phyloP scores from a whole-genome alignment of 2,797 vertebrate species.

The Ataeniobius toweri region DNA sequence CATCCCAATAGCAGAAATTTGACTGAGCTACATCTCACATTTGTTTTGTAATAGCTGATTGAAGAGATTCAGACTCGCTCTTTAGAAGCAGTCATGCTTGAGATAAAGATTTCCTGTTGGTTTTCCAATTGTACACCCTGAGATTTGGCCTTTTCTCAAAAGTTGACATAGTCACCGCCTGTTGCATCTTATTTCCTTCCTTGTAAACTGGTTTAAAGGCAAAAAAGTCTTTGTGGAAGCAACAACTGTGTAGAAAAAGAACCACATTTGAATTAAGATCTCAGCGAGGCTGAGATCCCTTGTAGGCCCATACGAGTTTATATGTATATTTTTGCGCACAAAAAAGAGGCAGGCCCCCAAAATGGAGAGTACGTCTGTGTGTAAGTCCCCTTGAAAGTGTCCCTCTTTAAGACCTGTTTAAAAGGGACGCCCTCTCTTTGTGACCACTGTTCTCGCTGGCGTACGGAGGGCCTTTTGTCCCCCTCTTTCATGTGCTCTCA shows the following conservation, averaged over 20 bases:
- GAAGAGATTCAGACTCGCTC: conserved; percentile 51
- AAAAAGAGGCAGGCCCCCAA: conserved; percentile 67
- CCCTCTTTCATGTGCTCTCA: conserved; percentile 82
- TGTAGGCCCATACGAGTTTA: conserved; percentile 72
- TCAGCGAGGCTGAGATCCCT: conserved; percentile 67
- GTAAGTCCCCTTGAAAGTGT: conserved; percentile 83
- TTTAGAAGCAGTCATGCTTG: conserved; percentile 43
- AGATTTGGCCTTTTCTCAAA: conserved; percentile 27
- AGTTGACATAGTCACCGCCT: conserved; percentile 29
- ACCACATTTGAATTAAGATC: conserved; percentile 73
- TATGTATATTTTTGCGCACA: conserved; percentile 80
- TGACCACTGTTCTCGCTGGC: conserved; percentile 81
- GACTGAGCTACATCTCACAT: conserved; percentile 66
- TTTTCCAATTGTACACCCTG: conserved; percentile 56
- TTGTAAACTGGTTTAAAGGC: conserved; percentile 28
- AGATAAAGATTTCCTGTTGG: conserved; percentile 70
- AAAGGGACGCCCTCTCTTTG: conserved; percentile 86
- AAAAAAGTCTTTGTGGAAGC: conserved; percentile 36
- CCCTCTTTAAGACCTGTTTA: conserved; percentile 82
- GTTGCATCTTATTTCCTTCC: conserved; percentile 49
- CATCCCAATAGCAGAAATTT: conserved; percentile 73
- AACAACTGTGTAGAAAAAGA: conserved; percentile 43
- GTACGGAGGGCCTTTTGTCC: conserved; percentile 84
- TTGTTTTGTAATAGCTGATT: conserved; percentile 70
- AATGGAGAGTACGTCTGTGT: conserved; percentile 76